phyloP scores from a whole-genome alignment of 2,113 vertebrate genomes.

The Micromys minutus region DNA sequence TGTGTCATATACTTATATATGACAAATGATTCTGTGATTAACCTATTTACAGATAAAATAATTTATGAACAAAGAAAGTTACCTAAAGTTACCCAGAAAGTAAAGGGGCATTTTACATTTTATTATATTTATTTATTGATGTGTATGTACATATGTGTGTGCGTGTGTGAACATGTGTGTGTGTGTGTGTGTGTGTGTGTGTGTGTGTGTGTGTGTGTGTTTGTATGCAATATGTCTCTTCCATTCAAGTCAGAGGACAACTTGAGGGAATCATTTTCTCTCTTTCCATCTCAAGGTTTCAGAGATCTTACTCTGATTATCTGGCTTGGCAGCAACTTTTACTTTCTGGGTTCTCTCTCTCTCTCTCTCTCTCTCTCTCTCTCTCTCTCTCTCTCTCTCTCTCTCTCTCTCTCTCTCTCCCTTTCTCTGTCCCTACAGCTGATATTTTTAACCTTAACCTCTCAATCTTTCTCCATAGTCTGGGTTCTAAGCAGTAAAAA shows the following conservation, averaged over 20 bases:
- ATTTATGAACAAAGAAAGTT: background rate
- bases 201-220: no score
- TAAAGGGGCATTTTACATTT: background rate
- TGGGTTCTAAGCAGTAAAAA: background rate
- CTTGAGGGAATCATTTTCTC: background rate
- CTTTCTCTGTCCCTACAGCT: background rate
- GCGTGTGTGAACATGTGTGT: no score
- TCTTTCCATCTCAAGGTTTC: background rate
- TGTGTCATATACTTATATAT: no score
- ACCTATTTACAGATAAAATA: background rate
- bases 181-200: background rate
- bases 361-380: no score
- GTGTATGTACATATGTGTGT: background rate
- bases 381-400: no score
- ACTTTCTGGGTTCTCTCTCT: background rate
- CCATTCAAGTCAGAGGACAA: background rate
- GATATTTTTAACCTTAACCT: background rate
- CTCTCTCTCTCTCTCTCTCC: no score
- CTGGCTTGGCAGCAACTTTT: background rate
- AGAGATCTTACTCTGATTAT: background rate
- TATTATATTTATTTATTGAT: background rate
- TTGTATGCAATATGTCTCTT: fast-evolving
- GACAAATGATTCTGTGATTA: background rate
- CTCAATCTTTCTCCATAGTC: background rate
- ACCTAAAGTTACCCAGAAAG: background rate